Percentiles rank a stretch among this genome's conserved stretches.
phyloP scores from a whole-genome alignment of 64 coral and sea anemone genomes.

The Trachythela sp. region DNA sequence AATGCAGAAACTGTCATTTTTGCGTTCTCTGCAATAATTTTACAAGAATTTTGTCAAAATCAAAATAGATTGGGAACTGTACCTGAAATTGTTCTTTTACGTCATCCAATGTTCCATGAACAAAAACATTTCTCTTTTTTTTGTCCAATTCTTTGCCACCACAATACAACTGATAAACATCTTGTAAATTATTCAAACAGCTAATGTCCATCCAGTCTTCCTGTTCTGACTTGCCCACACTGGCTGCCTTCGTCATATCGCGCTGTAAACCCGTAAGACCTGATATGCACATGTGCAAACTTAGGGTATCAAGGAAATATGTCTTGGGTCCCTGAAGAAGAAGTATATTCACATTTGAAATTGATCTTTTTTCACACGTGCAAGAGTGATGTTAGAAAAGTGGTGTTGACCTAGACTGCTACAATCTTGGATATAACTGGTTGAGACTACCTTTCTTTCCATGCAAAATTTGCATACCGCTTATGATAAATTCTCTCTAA shows the following conservation, averaged over 20 bases:
- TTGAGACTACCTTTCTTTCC: no score
- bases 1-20: no score
- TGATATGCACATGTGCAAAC: slow-evolving; percentile 92
- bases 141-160: slow-evolving; percentile 70
- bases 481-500: no score
- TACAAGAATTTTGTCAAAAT: no score
- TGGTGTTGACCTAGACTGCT: no score
- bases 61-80: not conserved
- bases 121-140: slow-evolving; percentile 71
- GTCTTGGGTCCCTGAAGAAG: slow-evolving; percentile 93
- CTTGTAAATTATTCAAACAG: slow-evolving; percentile 77
- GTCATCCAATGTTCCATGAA: slow-evolving; percentile 82
- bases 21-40: no score
- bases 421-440: no score
- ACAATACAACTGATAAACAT: slow-evolving; percentile 84
- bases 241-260: slow-evolving; percentile 64
- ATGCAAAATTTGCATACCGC: no score
- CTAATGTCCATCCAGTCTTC: slow-evolving; percentile 79
- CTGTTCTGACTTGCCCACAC: slow-evolving; percentile 55
- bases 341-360: no score
- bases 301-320: slow-evolving; percentile 90
- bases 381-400: no score
- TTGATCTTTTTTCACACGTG: not conserved
- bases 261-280: slow-evolving; percentile 83
- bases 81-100: slow-evolving; percentile 89